Percentiles rank a stretch among this genome's conserved stretches.
Evolutionary conservation across 1,140 invertebrate species (phyloP).

Genomic region (Riptortus pedestris): DNA sequence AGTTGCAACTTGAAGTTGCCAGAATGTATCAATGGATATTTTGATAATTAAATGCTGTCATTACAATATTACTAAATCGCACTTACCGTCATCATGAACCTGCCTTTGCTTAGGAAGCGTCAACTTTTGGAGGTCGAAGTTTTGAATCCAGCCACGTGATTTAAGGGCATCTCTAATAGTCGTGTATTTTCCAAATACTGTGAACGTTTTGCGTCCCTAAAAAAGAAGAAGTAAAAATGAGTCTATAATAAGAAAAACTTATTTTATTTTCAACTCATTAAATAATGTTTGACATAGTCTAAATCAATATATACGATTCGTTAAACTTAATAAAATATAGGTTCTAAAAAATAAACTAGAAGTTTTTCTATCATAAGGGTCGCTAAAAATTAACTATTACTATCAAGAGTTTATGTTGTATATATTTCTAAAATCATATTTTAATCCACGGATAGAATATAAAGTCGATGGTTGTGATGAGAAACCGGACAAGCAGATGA

Average conservation of each 20-base stretch:
- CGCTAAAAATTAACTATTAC: no score
- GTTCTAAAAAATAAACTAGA: no score
- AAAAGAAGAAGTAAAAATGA: neutral
- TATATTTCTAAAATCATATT: no score
- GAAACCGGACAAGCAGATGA: no score
- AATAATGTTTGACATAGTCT: neutral
- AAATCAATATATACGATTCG: neutral
- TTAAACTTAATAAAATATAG: neutral
- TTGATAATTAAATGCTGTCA: no score
- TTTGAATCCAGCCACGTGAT: conserved; percentile 32
- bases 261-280: neutral
- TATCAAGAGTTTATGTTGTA: no score
- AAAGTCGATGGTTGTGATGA: no score
- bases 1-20: no score
- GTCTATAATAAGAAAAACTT: neutral
- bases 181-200: conserved; percentile 31
- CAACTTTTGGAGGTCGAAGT: conserved; percentile 24
- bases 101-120: conserved; percentile 13
- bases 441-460: no score
- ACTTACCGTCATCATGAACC: conserved; percentile 25
- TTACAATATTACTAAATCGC: no score
- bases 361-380: no score
- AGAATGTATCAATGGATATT: no score
- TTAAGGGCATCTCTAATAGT: conserved; percentile 30
- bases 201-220: conserved; percentile 31